A percentile compares a stretch with the other conserved stretches of the same genome.
Evolutionary conservation across 1,140 invertebrate genomes (phyloP).

Genomic region (Anoplolepis gracilipes): DNA sequence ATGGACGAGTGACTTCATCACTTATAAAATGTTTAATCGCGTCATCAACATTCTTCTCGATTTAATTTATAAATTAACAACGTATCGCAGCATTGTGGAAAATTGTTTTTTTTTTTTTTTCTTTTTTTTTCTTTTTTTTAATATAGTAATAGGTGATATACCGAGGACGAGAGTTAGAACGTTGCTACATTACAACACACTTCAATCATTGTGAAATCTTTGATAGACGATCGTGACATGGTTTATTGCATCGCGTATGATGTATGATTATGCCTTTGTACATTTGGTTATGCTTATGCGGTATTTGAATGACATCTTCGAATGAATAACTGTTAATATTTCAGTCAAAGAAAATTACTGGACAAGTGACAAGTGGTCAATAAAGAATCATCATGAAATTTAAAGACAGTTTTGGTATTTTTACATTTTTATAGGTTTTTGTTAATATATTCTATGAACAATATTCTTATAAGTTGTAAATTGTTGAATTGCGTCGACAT

Average conservation of each 20-base stretch:
- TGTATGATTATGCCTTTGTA: conserved; percentile 44
- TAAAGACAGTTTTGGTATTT: conserved; percentile 20
- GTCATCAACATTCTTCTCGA: background rate
- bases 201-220: conserved; percentile 25
- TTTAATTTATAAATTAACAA: conserved; percentile 10
- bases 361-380: conserved; percentile 15
- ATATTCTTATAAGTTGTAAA: background rate
- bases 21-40: background rate
- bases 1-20: conserved; percentile 8
- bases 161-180: background rate
- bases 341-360: conserved; percentile 29
- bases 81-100: background rate
- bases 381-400: conserved; percentile 44
- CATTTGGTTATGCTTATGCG: background rate
- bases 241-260: conserved; percentile 34
- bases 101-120: background rate
- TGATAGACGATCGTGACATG: conserved; percentile 27
- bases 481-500: background rate
- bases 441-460: background rate
- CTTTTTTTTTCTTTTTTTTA: background rate
- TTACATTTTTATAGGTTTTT: background rate
- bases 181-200: conserved; percentile 8
- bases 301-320: conserved; percentile 29
- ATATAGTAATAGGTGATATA: background rate
- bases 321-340: conserved; percentile 56